These are phyloP conservation scores for Calyptommatus sinebrachiatus DNA, from an alignment of 2,113 vertebrate genomes.

Conservation along the genomic window DNA sequence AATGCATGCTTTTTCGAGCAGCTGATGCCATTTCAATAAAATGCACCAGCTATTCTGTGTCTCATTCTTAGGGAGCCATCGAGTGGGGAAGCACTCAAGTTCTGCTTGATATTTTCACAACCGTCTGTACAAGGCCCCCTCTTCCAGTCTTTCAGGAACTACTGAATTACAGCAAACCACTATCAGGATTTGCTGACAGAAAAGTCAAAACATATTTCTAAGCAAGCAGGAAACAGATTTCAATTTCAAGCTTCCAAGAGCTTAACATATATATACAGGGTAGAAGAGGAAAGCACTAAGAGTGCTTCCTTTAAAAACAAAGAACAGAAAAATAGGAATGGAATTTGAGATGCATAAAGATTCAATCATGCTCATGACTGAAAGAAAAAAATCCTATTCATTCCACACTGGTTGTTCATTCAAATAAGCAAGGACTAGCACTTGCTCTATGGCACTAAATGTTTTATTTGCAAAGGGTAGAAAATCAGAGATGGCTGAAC, in stretches of 20 bases:
- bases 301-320: slow-evolving; percentile 43
- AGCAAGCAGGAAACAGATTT: slow-evolving; percentile 52
- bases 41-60: not conserved
- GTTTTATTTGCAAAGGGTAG: not conserved
- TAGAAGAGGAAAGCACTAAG: slow-evolving; percentile 37
- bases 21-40: not conserved
- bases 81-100: not conserved
- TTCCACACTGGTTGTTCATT: not conserved
- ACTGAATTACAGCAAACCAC: slow-evolving; percentile 35
- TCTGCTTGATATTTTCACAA: slow-evolving; percentile 32
- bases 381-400: slow-evolving; percentile 27
- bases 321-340: not conserved
- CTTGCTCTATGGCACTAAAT: slow-evolving; percentile 31
- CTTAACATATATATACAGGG: slow-evolving; percentile 15
- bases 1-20: not conserved
- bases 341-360: slow-evolving; percentile 34
- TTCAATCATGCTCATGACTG: slow-evolving; percentile 4
- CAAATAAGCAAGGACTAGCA: slow-evolving; percentile 19
- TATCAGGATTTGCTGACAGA: slow-evolving; percentile 39
- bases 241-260: slow-evolving; percentile 61
- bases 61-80: not conserved
- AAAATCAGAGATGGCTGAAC: slow-evolving; percentile 21
- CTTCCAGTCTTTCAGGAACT: slow-evolving; percentile 44
- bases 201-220: slow-evolving; percentile 37
- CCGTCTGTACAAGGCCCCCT: slow-evolving; percentile 30